phyloP scores from a whole-genome alignment of 2,888 invertebrate species.

The Geophilus truncorum region DNA sequence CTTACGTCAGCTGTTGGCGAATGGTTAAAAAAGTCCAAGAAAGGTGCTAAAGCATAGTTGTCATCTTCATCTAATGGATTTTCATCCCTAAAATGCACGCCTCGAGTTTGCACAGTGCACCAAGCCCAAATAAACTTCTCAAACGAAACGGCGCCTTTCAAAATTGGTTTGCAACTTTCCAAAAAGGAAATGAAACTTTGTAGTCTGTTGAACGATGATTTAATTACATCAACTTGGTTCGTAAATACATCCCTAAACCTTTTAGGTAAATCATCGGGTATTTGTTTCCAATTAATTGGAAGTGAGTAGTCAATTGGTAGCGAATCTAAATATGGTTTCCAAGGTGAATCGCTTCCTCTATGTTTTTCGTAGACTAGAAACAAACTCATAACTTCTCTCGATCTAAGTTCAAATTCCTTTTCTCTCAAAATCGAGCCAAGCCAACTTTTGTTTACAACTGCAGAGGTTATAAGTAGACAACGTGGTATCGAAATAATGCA shows the following conservation, averaged over 20 bases:
- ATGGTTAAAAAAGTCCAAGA: conserved; percentile 86
- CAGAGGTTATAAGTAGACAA: neutral
- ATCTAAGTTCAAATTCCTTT: neutral
- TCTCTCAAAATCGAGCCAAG: neutral
- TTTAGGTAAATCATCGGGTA: neutral
- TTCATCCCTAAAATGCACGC: conserved; percentile 63
- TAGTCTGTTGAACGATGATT: neutral
- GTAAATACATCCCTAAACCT: neutral
- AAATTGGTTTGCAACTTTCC: neutral
- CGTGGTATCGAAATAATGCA: neutral
- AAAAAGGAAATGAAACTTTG: neutral
- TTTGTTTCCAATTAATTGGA: neutral
- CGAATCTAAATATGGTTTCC: neutral
- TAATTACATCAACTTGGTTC: neutral
- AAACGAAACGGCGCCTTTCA: conserved; percentile 43
- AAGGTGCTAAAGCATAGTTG: conserved; percentile 71
- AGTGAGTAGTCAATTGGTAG: neutral
- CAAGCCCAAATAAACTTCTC: conserved; percentile 70
- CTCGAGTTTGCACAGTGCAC: conserved; percentile 77
- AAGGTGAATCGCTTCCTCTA: neutral
- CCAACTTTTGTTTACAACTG: neutral
- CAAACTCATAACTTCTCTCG: neutral
- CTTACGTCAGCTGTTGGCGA: conserved; percentile 51
- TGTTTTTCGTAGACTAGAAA: neutral
- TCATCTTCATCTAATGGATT: conserved; percentile 39